Percentiles rank a stretch among this genome's conserved stretches.
Conservation (phyloP, 2,888 invertebrate species). For the Hydroisotoma schaefferi region DNA sequence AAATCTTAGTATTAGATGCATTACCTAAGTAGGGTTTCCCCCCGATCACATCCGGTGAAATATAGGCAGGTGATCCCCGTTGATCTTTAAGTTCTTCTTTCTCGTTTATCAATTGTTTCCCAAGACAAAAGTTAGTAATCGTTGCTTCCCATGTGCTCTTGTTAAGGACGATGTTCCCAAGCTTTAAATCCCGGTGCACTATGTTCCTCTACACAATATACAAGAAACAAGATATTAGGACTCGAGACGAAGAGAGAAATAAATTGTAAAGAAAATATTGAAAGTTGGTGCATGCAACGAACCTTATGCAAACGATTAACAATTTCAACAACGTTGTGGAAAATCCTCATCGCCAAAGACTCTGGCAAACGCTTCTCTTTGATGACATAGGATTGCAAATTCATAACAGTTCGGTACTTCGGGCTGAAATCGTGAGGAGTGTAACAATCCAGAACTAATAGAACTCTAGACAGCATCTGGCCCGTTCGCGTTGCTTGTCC, state of each 20-base stretch:
- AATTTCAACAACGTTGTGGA: conserved; percentile 69
- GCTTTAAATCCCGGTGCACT: conserved; percentile 71
- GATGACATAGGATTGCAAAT: conserved; percentile 71
- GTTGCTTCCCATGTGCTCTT: conserved; percentile 62
- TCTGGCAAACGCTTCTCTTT: conserved; percentile 71
- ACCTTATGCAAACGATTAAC: conserved; percentile 71
- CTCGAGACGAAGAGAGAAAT: not conserved
- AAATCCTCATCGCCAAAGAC: conserved; percentile 68
- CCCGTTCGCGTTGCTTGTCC: conserved; percentile 58
- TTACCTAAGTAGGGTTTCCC: conserved; percentile 69
- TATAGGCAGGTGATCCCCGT: conserved; percentile 74
- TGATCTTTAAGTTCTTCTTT: conserved; percentile 69
- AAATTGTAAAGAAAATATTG: no score
- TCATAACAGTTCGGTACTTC: conserved; percentile 60
- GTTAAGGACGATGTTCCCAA: conserved; percentile 72
- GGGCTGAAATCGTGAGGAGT: conserved; percentile 64
- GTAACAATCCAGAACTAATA: conserved; percentile 70
- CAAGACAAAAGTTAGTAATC: conserved; percentile 73
- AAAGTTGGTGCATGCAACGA: conserved; percentile 15
- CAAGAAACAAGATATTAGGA: conserved; percentile 16
- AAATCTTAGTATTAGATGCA: conserved; percentile 3
- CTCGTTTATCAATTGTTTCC: conserved; percentile 70
- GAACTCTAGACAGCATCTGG: conserved; percentile 57
- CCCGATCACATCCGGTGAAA: conserved; percentile 73
- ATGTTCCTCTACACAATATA: conserved; percentile 63